phyloP scores from a whole-genome alignment of 2,888 invertebrate species.

The Drosophila seclusa region DNA sequence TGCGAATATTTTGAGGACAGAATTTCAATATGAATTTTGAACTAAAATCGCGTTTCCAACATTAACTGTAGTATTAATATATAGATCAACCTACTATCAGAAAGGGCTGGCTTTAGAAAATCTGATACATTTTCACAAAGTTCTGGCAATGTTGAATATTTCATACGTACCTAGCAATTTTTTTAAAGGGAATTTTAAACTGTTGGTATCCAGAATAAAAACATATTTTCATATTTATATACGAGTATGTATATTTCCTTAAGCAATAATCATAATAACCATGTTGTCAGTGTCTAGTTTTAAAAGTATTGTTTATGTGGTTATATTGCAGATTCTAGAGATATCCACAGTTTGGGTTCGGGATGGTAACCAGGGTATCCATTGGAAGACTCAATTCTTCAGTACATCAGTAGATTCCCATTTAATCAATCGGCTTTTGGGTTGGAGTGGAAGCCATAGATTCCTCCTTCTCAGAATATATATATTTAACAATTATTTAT shows the following conservation, averaged over 20 bases:
- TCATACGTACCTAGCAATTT: neutral
- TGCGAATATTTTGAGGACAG: neutral
- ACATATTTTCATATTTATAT: slow-evolving; percentile 30
- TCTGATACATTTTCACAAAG: neutral
- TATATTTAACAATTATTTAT: slow-evolving; percentile 10
- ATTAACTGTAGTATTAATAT: neutral
- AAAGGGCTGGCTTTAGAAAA: neutral
- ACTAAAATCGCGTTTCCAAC: neutral
- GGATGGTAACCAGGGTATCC: slow-evolving; percentile 18
- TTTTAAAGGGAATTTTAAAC: neutral
- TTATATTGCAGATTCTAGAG: slow-evolving; percentile 7
- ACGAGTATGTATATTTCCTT: slow-evolving; percentile 51
- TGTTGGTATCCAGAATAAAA: slow-evolving; percentile 2
- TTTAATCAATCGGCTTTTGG: slow-evolving; percentile 4
- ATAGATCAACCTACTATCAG: neutral
- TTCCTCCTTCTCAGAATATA: slow-evolving; percentile 5
- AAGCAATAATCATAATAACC: slow-evolving; percentile 38
- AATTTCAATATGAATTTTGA: neutral
- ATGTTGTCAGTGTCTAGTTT: slow-evolving; percentile 21
- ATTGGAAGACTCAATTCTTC: slow-evolving; percentile 7
- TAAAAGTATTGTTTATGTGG: slow-evolving; percentile 9
- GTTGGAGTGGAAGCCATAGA: neutral
- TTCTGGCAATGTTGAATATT: neutral
- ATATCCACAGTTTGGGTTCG: neutral
- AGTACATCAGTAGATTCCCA: slow-evolving; percentile 5